phyloP scores from a whole-genome alignment of 2,113 vertebrate species.

The Corythoichthys haematopterus region DNA sequence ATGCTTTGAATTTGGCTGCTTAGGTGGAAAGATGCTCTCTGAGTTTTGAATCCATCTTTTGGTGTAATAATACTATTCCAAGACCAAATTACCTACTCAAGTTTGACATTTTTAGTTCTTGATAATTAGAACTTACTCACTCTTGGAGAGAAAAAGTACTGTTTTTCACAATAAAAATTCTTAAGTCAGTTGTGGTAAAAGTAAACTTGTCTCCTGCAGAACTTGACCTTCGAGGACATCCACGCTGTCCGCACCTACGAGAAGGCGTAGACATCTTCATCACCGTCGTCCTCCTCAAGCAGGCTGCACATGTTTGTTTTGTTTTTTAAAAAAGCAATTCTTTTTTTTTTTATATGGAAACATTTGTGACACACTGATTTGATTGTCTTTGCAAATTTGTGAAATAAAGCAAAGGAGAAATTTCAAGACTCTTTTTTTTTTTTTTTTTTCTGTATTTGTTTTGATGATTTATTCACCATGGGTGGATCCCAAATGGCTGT shows the following conservation, averaged over 20 bases:
- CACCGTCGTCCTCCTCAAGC: slow-evolving; percentile 29
- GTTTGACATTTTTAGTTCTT: no score
- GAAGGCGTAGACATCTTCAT: slow-evolving; percentile 76
- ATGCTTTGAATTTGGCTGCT: no score
- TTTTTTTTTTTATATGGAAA: slow-evolving; percentile 54
- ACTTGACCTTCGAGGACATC: slow-evolving; percentile 82
- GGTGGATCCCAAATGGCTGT: background rate
- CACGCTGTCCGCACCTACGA: slow-evolving; percentile 88
- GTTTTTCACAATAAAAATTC: no score
- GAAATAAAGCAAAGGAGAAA: slow-evolving; percentile 46
- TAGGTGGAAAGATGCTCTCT: no score
- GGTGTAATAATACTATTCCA: no score
- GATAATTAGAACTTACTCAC: no score
- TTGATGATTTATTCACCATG: background rate
- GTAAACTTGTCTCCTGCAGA: slow-evolving; percentile 69
- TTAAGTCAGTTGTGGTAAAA: no score
- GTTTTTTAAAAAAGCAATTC: slow-evolving; percentile 39
- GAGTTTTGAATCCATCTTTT: no score
- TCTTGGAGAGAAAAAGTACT: no score
- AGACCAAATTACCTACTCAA: no score
- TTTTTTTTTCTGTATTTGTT: background rate
- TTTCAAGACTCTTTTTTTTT: background rate
- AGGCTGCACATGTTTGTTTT: slow-evolving; percentile 52
- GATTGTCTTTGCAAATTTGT: slow-evolving; percentile 49
- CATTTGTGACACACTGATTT: slow-evolving; percentile 37